Percentiles rank a stretch among this genome's conserved stretches.
phyloP scores from a whole-genome alignment of 2,113 vertebrate genomes.

The Tachysurus vachellii region DNA sequence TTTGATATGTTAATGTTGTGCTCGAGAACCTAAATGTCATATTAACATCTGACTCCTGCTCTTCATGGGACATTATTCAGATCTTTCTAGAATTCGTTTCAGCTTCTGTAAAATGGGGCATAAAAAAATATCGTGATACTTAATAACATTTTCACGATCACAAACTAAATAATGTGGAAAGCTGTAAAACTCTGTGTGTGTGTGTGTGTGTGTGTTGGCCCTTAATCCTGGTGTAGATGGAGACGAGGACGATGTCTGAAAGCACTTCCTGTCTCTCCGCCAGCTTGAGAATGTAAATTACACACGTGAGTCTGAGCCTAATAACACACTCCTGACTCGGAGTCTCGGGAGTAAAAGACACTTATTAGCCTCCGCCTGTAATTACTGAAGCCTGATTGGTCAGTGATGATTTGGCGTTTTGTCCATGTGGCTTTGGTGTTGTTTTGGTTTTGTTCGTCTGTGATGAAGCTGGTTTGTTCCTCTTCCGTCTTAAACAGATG shows the following conservation, averaged over 20 bases:
- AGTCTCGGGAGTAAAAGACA: constrained; percentile 13
- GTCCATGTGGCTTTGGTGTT: not conserved
- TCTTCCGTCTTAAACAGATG: not conserved
- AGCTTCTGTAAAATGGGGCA: not conserved
- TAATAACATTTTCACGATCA: not conserved
- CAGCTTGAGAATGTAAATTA: constrained; percentile 42
- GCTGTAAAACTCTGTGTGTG: not conserved
- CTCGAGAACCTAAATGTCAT: not conserved
- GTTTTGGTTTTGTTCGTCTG: not conserved
- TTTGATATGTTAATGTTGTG: not conserved
- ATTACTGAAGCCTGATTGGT: constrained; percentile 43
- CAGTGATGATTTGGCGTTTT: not conserved
- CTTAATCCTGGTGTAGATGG: not conserved
- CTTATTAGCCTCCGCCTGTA: constrained; percentile 42
- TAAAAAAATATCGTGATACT: not conserved
- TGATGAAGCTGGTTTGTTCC: not conserved
- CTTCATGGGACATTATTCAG: not conserved
- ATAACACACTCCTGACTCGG: constrained; percentile 13
- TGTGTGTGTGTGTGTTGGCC: not conserved
- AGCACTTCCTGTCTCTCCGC: not conserved
- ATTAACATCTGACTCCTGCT: constrained; percentile 6
- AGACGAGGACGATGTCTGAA: not conserved
- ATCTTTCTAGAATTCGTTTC: not conserved
- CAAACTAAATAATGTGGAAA: not conserved
- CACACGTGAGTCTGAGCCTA: constrained; percentile 27